Conservation (phyloP, 2,113 vertebrate genomes). For the Megaceryle maxima region DNA sequence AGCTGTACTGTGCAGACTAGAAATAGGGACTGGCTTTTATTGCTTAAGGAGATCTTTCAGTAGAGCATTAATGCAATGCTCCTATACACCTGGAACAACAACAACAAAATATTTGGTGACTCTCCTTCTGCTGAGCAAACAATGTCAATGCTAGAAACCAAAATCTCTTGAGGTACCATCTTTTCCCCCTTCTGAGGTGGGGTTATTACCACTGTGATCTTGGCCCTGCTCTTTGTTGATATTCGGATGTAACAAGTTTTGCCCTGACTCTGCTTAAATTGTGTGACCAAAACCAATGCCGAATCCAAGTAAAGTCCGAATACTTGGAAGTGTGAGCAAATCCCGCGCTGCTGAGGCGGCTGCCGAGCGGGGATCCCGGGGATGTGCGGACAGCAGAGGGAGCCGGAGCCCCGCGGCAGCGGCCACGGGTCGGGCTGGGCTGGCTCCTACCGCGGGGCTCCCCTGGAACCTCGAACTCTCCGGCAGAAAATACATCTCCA, state of each 20-base stretch:
- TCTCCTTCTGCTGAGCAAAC: neutral
- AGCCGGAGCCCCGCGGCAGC: neutral
- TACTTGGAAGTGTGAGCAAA: accelerated
- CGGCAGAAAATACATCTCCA: accelerated
- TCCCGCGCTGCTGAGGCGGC: neutral
- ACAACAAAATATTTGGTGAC: neutral
- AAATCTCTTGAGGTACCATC: neutral
- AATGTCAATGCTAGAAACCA: neutral
- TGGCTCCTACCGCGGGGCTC: neutral
- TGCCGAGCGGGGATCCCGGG: neutral
- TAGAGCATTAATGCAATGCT: neutral
- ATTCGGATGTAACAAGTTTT: neutral
- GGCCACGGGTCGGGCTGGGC: neutral
- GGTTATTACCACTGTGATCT: neutral
- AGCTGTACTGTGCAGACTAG: neutral
- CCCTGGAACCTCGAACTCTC: no score
- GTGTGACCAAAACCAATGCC: no score
- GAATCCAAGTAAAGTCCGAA: accelerated
- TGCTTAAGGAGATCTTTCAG: neutral
- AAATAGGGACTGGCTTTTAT: neutral
- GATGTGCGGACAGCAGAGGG: neutral
- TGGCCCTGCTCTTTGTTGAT: neutral
- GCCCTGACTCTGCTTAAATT: accelerated
- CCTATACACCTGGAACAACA: no score
- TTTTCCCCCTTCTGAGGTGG: neutral